Percentiles rank a stretch among this genome's conserved stretches.
phyloP scores from a whole-genome alignment of 2,797 vertebrate genomes.

The Rhyacichthys aspro region DNA sequence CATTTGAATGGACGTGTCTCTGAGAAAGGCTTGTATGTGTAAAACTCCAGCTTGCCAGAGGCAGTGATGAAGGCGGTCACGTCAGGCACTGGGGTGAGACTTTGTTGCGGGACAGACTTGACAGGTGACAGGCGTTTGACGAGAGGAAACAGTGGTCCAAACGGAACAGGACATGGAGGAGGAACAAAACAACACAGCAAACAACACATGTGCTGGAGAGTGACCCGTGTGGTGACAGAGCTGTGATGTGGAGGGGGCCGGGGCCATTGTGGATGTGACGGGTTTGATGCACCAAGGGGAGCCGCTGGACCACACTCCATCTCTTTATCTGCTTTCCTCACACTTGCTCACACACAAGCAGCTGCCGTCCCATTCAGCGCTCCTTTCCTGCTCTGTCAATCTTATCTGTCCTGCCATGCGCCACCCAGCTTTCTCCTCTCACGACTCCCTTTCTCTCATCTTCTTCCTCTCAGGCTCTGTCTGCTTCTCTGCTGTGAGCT shows the following conservation, averaged over 20 bases:
- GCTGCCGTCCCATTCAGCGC: conserved; percentile 43
- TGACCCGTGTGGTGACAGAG: conserved; percentile 56
- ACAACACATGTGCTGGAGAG: conserved; percentile 60
- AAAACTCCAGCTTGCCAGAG: conserved; percentile 60
- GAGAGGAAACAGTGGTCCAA: conserved; percentile 44
- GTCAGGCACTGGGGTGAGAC: conserved; percentile 36
- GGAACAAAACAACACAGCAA: conserved; percentile 37
- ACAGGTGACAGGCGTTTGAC: conserved; percentile 59
- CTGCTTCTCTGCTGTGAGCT: conserved; percentile 41
- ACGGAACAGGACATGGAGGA: conserved; percentile 2
- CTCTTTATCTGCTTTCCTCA: conserved; percentile 56
- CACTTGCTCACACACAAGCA: conserved; percentile 46
- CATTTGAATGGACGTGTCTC: conserved; percentile 17
- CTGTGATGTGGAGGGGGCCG: conserved; percentile 42
- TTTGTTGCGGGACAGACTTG: conserved; percentile 43
- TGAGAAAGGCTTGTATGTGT: conserved; percentile 38
- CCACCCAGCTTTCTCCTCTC: conserved; percentile 57
- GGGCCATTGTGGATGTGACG: conserved; percentile 32
- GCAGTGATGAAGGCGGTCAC: conserved; percentile 37
- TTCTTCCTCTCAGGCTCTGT: conserved; percentile 52
- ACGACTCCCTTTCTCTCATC: conserved; percentile 52
- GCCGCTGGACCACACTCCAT: conserved; percentile 36
- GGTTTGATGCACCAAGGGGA: not conserved
- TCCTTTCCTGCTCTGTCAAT: conserved; percentile 55
- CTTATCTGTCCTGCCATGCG: conserved; percentile 64